Base-by-base conservation (phyloP, 2,888 invertebrate species). In the Camptogramma bilineatum region DNA sequence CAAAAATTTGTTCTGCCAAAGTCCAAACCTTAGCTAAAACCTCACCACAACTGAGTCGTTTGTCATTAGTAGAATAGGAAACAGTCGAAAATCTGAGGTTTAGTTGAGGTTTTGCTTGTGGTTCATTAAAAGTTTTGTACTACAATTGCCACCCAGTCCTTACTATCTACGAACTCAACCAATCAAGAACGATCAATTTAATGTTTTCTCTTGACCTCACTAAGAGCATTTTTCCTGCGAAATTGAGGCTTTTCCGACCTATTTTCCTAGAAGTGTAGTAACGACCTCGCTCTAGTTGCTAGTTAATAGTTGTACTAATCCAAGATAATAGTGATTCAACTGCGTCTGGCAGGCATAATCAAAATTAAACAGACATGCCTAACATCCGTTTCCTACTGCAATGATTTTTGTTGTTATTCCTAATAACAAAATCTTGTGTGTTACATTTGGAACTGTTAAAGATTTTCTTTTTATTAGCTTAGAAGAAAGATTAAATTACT, bases 371-470 rank as follows among this genome's bases (percentile, higher is more conserved):
- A 71, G 76, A 77, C 73, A 57, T 51, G 16, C 50, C 28, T 55
- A 42, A 86, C 89, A 90, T 90, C 90, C 89, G 89, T 82, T 91
- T 89, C 89, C 88, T 83, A 82, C 77, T 71, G 77, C 76, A 75
- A 73, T 80, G 79, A 82, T 80, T 73, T 71, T 73, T 75, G 81
- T 82, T 85, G 80, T 86, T 85, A 75, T 83, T 82, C 70, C 69
- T 73, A 78, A 83, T 78, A 83, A 77, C 76, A 81, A 70, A 79
- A 72, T 70, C 62, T 53, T 56, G 53, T 71, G 56, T 71, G 69
- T 61, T 67, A 63, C 71, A 64, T 74, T 71, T 69, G n/a, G 3
- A 58, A 58, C 62, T 56, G 52, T 64, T 34, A 60, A 64, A 56
- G 44, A 52, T 60, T 31, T 63, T 47, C 42, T 55, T 39, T 47